Conservation (phyloP, 2,888 invertebrate genomes). For the Drosophila rubida region DNA sequence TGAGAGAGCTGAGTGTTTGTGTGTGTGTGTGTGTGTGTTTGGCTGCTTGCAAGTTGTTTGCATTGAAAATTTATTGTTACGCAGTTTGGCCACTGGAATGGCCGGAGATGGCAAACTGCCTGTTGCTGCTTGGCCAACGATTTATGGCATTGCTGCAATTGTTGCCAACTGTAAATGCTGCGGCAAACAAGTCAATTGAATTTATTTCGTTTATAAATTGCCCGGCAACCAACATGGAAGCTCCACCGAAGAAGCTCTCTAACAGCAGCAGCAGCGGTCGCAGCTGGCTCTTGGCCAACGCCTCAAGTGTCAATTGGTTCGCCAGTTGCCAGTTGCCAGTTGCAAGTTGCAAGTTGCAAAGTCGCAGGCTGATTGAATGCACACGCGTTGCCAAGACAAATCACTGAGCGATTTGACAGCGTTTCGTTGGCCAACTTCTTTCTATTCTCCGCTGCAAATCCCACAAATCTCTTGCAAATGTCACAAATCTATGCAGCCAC, state of each 20-base stretch:
- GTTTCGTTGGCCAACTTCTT: constrained; percentile 15
- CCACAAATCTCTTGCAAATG: constrained; percentile 45
- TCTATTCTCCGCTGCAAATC: constrained; percentile 7
- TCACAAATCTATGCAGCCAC: constrained; percentile 41
- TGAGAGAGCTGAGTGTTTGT: constrained; percentile 3
- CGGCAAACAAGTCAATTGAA: constrained; percentile 81
- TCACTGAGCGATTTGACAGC: constrained; percentile 76
- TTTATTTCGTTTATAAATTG: constrained; percentile 81
- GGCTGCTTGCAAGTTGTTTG: constrained; percentile 70
- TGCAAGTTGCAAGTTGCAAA: constrained; percentile 3
- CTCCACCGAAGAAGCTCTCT: constrained; percentile 1
- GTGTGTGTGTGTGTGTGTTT: background rate
- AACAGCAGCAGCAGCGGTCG: constrained; percentile 20
- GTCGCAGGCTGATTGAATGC: constrained; percentile 54
- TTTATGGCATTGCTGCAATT: constrained; percentile 81
- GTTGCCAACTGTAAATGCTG: constrained; percentile 81
- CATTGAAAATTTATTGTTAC: constrained; percentile 81
- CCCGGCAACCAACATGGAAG: constrained; percentile 36
- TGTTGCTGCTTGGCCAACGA: constrained; percentile 64
- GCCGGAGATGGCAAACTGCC: constrained; percentile 29
- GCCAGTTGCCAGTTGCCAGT: constrained; percentile 9
- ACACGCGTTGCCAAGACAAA: constrained; percentile 70
- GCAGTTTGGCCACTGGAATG: constrained; percentile 71
- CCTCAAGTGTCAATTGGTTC: constrained; percentile 63
- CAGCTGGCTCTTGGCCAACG: constrained; percentile 47